Evolutionary conservation across 2,888 invertebrate species (phyloP).

Genomic region (Macrosiphum euphorbiae): DNA sequence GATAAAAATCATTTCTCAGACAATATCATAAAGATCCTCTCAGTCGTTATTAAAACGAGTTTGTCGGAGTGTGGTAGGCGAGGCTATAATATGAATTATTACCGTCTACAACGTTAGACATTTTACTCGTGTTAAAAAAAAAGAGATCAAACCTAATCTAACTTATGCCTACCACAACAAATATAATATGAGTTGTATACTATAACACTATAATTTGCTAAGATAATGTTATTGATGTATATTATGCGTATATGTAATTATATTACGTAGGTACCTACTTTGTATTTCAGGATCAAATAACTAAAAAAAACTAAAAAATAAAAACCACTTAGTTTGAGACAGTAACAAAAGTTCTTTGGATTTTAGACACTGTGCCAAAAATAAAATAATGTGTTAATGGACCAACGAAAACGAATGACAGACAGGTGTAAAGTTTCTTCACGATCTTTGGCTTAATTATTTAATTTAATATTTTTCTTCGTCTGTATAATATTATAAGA

Average conservation of each 20-base stretch:
- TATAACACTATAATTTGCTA: neutral
- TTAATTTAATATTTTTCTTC: neutral
- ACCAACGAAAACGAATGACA: conserved; percentile 8
- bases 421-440: conserved; percentile 31
- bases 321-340: conserved; percentile 18
- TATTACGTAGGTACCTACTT: neutral
- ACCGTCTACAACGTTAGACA: conserved; percentile 21
- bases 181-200: neutral
- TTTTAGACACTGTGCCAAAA: conserved; percentile 27
- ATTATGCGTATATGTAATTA: neutral
- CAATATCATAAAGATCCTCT: conserved; percentile 40
- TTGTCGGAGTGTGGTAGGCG: conserved; percentile 5
- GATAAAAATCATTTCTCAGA: conserved; percentile 38
- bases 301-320: neutral
- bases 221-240: conserved; percentile 6
- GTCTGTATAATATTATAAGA: neutral
- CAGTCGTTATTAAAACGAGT: conserved; percentile 48
- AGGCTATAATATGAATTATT: conserved; percentile 22
- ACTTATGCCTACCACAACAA: conserved; percentile 26
- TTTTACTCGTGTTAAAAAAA: neutral
- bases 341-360: neutral
- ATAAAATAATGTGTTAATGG: conserved; percentile 33
- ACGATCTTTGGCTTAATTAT: neutral
- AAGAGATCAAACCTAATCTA: conserved; percentile 12
- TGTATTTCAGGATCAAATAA: neutral